Percentiles rank a stretch among this genome's conserved stretches.
phyloP scores from a whole-genome alignment of 2,113 vertebrate genomes.

The Vireo altiloquus region DNA sequence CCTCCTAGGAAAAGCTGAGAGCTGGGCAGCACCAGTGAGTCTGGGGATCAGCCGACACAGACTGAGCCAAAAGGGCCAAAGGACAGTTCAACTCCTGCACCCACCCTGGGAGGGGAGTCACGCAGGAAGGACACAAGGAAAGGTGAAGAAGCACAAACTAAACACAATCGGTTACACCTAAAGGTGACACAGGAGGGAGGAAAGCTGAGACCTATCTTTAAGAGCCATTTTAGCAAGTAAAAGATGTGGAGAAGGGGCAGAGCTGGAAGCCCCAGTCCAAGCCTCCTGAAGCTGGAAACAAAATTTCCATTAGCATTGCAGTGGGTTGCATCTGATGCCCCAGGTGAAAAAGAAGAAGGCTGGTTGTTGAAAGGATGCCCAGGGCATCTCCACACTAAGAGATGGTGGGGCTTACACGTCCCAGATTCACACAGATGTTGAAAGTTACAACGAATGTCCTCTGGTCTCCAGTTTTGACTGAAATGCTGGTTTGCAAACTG shows the following conservation, averaged over 20 bases:
- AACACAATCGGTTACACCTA: neutral
- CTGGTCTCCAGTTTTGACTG: neutral
- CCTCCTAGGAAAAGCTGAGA: neutral
- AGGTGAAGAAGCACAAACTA: neutral
- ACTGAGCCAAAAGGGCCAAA: neutral
- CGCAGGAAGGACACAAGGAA: fast-evolving
- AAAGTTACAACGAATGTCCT: neutral
- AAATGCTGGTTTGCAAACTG: neutral
- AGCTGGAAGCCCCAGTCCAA: neutral
- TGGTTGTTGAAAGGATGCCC: neutral
- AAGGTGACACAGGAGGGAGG: neutral
- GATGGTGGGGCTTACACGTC: neutral
- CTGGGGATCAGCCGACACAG: neutral
- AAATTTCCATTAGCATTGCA: neutral
- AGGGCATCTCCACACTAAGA: neutral
- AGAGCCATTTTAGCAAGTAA: neutral
- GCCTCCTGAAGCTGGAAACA: neutral
- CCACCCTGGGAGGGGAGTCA: neutral
- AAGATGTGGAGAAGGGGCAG: neutral
- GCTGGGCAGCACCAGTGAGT: neutral
- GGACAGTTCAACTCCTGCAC: neutral
- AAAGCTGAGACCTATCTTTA: neutral
- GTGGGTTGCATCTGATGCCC: neutral
- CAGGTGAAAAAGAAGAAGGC: neutral
- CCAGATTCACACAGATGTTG: neutral